Evolutionary conservation across 2,113 vertebrate species (phyloP).

Genomic region (Proteles cristata): DNA sequence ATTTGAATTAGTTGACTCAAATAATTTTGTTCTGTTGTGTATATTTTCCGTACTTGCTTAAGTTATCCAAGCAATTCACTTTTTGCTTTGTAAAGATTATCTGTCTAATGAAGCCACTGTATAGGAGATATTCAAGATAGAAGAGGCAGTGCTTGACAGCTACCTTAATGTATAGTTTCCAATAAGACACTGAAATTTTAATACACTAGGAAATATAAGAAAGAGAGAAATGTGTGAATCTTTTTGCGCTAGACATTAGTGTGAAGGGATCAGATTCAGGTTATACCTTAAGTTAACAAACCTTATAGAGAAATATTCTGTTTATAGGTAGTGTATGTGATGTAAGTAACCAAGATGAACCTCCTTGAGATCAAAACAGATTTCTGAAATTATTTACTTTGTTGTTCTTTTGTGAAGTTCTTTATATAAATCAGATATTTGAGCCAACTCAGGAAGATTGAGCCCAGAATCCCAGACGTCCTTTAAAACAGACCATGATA

Average conservation of each 20-base stretch:
- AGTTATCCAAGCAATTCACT: constrained; percentile 15
- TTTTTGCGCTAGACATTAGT: constrained; percentile 9
- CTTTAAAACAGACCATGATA: neutral
- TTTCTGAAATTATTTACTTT: constrained; percentile 17
- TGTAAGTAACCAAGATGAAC: neutral
- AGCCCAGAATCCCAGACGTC: neutral
- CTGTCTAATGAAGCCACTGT: neutral
- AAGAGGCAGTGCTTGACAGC: constrained; percentile 2
- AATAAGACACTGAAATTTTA: neutral
- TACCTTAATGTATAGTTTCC: neutral
- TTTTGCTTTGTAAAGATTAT: neutral
- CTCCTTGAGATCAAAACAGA: neutral
- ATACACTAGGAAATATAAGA: neutral
- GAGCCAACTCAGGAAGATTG: neutral
- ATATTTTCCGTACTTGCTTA: neutral
- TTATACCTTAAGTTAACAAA: neutral
- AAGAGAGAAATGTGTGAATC: neutral
- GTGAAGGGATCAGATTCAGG: neutral
- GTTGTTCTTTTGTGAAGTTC: constrained; percentile 27
- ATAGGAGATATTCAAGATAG: neutral
- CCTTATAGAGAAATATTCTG: neutral
- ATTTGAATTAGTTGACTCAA: constrained; percentile 6
- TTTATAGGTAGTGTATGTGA: neutral
- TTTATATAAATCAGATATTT: neutral
- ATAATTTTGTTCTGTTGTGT: neutral